phyloP scores from a whole-genome alignment of 2,113 vertebrate species.

The Campylorhamphus procurvoides region DNA sequence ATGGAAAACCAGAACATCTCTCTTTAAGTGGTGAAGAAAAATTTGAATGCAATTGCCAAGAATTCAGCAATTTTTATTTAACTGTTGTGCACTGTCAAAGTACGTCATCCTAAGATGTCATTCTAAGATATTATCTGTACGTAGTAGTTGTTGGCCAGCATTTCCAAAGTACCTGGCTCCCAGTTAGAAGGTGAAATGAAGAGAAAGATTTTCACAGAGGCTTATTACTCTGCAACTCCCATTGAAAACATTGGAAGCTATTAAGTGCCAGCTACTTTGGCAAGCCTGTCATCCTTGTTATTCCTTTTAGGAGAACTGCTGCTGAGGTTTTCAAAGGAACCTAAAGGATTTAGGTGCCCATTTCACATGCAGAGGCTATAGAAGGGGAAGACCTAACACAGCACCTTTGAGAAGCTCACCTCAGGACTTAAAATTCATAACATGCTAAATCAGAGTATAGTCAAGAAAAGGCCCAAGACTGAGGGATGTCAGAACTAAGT shows the following conservation, averaged over 20 bases:
- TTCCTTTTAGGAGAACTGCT: background rate
- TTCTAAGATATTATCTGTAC: background rate
- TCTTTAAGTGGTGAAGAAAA: background rate
- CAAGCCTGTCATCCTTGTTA: background rate
- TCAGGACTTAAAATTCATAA: background rate
- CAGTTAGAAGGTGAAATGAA: background rate
- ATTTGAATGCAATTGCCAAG: background rate
- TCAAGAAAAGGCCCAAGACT: background rate
- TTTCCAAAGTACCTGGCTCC: background rate
- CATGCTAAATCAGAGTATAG: background rate
- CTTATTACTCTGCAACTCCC: background rate
- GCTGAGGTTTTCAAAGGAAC: background rate
- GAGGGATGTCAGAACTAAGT: background rate
- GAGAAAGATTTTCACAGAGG: background rate
- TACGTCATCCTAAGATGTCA: background rate
- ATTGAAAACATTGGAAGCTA: background rate
- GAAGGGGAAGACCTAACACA: background rate
- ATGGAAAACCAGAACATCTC: background rate
- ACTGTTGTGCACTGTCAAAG: background rate
- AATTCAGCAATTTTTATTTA: slow-evolving; percentile 15
- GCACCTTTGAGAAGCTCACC: background rate
- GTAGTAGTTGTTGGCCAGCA: background rate
- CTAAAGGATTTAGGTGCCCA: background rate
- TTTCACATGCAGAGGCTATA: background rate
- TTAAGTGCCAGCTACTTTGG: background rate